These are phyloP conservation scores for Lepidocolaptes lacrymiger DNA, from an alignment of 2,797 vertebrate species.

Conservation along the genomic window DNA sequence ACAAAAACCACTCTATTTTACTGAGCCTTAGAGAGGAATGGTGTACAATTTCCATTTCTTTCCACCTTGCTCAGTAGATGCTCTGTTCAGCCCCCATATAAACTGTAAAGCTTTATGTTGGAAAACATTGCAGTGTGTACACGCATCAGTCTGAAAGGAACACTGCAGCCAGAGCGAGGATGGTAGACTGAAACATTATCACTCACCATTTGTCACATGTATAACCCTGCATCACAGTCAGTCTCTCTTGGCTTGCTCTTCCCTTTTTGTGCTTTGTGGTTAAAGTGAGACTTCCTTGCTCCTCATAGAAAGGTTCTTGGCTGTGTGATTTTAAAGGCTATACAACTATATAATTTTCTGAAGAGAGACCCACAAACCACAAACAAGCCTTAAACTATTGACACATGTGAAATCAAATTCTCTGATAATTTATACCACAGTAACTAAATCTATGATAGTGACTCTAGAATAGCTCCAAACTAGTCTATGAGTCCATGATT, in stretches of 20 bases:
- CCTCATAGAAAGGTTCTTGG: background rate
- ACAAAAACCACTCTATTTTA: background rate
- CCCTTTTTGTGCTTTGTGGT: background rate
- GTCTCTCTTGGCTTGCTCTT: background rate
- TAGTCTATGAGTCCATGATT: background rate
- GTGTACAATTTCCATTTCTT: background rate
- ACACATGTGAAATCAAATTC: conserved; percentile 38
- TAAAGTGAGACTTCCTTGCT: background rate
- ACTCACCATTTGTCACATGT: background rate
- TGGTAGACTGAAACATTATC: background rate
- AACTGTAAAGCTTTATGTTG: background rate
- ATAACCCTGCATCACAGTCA: background rate
- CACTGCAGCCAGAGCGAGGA: background rate
- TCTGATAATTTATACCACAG: background rate
- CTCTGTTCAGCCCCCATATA: background rate
- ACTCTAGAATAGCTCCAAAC: background rate
- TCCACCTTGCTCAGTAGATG: background rate
- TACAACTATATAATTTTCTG: background rate
- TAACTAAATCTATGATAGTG: background rate
- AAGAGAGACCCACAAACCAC: conserved; percentile 13
- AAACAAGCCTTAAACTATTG: conserved; percentile 29
- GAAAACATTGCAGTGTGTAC: background rate
- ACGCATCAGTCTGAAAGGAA: background rate
- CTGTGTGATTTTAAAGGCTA: background rate
- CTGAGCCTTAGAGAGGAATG: background rate